Base-by-base conservation (phyloP, 2,113 vertebrate genomes). In the Sprattus sprattus region DNA sequence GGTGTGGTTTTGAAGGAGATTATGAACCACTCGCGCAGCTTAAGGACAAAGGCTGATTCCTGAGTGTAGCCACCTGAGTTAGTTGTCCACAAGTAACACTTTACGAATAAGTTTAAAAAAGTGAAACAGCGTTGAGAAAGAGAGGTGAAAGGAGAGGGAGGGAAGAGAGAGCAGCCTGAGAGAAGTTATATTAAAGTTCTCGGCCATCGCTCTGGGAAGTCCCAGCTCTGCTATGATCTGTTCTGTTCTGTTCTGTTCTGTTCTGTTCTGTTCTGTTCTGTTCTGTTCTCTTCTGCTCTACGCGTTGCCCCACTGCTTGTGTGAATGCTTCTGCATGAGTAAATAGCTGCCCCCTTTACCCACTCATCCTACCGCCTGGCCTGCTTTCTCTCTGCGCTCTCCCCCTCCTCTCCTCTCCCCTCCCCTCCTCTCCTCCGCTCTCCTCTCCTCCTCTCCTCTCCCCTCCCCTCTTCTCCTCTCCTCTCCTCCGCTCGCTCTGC, bases 301-400 rank as follows among this genome's bases (percentile, higher is more conserved):
- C 28, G 28, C 71, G 44, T 32, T 78, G 71, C 71, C 39, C 71
- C 32, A 78, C 9, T 78, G 71, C 88, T 85, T 86, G 89, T 86
- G 83, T 90, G 84, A 92, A 87, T 89, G 87, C 85, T 87, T 92
- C 87, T 93, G 92, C 94, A 94, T 94, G 92, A 90, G 82, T 92
- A 87, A 88, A 57, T 90, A 84, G 86, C 83, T 88, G 85, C 47
- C 52, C 32, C 28, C 45, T 5, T 6, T 16, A 15, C 67, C 45
- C 67, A 28, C 67, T 67, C 16, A 16, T 16, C 52, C 52, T 67
- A 9, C 64, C 15, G 64, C 64, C 15, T 71, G 28, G 64, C 64
- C 28, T 28, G 3, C 71, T 78, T 32, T 78, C 3, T 4, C 71
- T 15, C 25, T 78, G 9, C 22, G 25, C 22, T 28, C 22, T 64